Percentiles rank a stretch among this genome's conserved stretches.
phyloP scores from a whole-genome alignment of 2,888 invertebrate genomes.

The Microctonus hyperodae region DNA sequence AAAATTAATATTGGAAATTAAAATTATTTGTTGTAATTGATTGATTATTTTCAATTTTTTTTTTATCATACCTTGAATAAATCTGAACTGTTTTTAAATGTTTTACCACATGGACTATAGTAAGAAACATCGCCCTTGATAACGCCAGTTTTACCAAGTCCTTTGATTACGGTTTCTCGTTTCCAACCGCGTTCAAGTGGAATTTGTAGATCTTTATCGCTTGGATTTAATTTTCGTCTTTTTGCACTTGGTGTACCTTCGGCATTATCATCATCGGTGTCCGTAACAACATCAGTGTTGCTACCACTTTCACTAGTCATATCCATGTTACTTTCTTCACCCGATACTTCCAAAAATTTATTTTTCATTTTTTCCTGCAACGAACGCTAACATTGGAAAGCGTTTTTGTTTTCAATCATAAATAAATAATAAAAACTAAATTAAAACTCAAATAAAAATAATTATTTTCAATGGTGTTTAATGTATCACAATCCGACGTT shows the following conservation, averaged over 20 bases:
- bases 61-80: slow-evolving; percentile 63
- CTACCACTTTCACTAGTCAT: slow-evolving; percentile 62
- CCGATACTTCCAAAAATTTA: slow-evolving; percentile 58
- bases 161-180: slow-evolving; percentile 88
- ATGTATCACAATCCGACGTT: not conserved
- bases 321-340: slow-evolving; percentile 63
- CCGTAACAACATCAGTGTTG: slow-evolving; percentile 59
- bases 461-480: not conserved
- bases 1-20: not conserved
- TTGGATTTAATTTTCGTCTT: slow-evolving; percentile 59
- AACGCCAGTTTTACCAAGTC: slow-evolving; percentile 84
- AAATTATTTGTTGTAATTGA: no score
- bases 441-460: slow-evolving; percentile 11
- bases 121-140: slow-evolving; percentile 95
- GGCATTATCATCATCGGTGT: slow-evolving; percentile 60
- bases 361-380: slow-evolving; percentile 63
- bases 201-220: slow-evolving; percentile 58
- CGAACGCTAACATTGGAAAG: slow-evolving; percentile 53
- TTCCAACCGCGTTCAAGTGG: slow-evolving; percentile 78
- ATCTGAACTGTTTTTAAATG: slow-evolving; percentile 70
- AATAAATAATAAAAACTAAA: slow-evolving; percentile 49
- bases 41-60: not conserved
- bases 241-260: slow-evolving; percentile 59
- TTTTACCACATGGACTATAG: slow-evolving; percentile 73
- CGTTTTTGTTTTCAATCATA: slow-evolving; percentile 8